These are phyloP conservation scores for Pseudochirops corinnae DNA, from an alignment of 2,797 vertebrate genomes.

Conservation along the genomic window DNA sequence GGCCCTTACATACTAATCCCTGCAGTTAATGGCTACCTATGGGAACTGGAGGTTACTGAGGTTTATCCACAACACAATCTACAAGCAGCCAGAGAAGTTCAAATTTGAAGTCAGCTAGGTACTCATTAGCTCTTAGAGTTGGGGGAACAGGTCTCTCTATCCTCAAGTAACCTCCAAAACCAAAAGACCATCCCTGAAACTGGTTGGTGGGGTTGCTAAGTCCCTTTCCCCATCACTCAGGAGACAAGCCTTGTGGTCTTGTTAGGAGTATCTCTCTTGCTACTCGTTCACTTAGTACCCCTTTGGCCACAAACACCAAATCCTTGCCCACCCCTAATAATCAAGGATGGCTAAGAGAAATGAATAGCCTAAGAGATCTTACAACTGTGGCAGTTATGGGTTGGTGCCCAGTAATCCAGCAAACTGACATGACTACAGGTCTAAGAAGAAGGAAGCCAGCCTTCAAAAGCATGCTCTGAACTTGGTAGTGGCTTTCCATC, in stretches of 20 bases:
- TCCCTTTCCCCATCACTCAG: neutral
- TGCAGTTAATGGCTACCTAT: neutral
- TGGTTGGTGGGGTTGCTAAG: neutral
- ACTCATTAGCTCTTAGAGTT: neutral
- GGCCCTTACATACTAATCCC: neutral
- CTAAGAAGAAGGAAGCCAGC: neutral
- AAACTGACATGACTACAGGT: neutral
- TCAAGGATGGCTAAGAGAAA: neutral
- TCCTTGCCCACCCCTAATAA: neutral
- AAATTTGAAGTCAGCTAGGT: neutral
- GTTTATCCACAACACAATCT: neutral
- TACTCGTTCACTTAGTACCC: neutral
- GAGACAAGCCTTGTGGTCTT: neutral
- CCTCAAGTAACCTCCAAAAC: neutral
- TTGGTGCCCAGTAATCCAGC: neutral
- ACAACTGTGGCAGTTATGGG: neutral
- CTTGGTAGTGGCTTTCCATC: neutral
- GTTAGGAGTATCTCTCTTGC: neutral
- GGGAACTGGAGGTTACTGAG: neutral
- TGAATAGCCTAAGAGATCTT: neutral
- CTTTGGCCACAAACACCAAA: neutral
- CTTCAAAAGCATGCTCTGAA: neutral
- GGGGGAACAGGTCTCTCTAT: neutral
- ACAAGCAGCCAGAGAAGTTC: neutral
- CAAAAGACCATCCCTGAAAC: neutral